A percentile compares a stretch with the other conserved stretches of the same genome.
These are phyloP conservation scores for Pseudomyrmex flavicornis DNA, from an alignment of 1,140 invertebrate species.

Conservation along the genomic window DNA sequence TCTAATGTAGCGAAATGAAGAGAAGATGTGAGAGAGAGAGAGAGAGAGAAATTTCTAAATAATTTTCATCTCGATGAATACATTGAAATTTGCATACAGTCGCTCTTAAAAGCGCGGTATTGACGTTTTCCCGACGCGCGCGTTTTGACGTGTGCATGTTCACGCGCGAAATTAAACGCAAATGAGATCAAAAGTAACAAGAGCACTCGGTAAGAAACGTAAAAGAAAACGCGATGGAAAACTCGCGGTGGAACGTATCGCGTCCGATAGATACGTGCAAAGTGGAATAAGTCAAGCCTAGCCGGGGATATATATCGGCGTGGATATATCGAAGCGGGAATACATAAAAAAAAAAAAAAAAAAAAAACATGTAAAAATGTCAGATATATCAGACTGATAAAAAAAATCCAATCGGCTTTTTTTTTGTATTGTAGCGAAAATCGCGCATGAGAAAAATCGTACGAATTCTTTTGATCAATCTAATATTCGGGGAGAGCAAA, in stretches of 20 bases:
- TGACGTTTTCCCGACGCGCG: neutral
- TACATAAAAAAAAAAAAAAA: neutral
- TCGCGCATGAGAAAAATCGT: neutral
- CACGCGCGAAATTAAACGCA: constrained; percentile 17
- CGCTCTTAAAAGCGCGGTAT: neutral
- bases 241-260: constrained; percentile 36
- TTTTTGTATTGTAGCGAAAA: constrained; percentile 22
- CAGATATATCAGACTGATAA: neutral
- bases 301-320: neutral
- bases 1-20: too few species aligned
- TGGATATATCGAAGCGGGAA: neutral
- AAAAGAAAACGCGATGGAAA: neutral
- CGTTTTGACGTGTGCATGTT: too few species aligned
- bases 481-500: constrained; percentile 11
- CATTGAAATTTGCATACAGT: neutral
- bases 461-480: neutral
- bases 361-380: neutral
- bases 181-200: neutral
- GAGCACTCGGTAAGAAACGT: neutral
- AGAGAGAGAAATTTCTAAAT: too few species aligned
- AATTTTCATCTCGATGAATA: too few species aligned
- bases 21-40: too few species aligned
- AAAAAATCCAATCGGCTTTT: neutral
- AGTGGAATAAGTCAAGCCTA: constrained; percentile 40
- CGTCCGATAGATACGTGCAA: constrained; percentile 6